Evolutionary conservation across 2,888 invertebrate species (phyloP), one percentile per base, ranked within the genome.

Genomic region (Drosophila birchii): DNA sequence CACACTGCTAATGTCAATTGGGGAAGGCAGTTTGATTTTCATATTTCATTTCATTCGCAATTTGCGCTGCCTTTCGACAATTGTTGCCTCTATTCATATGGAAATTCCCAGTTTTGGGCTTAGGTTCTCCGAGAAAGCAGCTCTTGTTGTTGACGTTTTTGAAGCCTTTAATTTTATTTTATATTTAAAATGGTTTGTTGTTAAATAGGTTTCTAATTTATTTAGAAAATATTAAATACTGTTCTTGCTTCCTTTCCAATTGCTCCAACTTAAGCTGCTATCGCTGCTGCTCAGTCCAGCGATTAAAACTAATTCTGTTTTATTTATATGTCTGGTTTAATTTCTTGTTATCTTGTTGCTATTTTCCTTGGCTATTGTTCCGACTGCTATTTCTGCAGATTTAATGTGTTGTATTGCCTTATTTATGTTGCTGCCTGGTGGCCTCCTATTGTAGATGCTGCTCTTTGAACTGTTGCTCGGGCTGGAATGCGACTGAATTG

Each of bases 1-100:
- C 67, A 41, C 47, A 8, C 29, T 45, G 47, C 71, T 79, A 70
- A 75, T 78, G 79, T 58, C 71, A 70, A 73, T 72, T 66, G 66
- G 62, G 54, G 58, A 72, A 83, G 78, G 70, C 82, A 70, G 78
- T 75, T 82, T 80, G 83, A 82, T 83, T 78, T 86, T 86, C 83
- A 70, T 83, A 76, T 86, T 80, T 75, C 76, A 60, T 57, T 75
- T 74, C 68, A 64, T 62, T 74, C 70, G 71, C 74, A 67, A 75
- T 83, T 83, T 75, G 61, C 63, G 67, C 66, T 66, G 49, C 75
- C 69, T 64, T 68, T 69, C 63, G 73, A 72, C 83, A 81, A 84
- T 84, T 86, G 81, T 73, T 67, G 82, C 79, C 79, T 76, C 80
- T 75, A 84, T 86, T 86, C 86, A 81, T 75, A 86, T 86, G 86